Conservation (phyloP, 2,797 vertebrate species). For the Spheniscus humboldti region DNA sequence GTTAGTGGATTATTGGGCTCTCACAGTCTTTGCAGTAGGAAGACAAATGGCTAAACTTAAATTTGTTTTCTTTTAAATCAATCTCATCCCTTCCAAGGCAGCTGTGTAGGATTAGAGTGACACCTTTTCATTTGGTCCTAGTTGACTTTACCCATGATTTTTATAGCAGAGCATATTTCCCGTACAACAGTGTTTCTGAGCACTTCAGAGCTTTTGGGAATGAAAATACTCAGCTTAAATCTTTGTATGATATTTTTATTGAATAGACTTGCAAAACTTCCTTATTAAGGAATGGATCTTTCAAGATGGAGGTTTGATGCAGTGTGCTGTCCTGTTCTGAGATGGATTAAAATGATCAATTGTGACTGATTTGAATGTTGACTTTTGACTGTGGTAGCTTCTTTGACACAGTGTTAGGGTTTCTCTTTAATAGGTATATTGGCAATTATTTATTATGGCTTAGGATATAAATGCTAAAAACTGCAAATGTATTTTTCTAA, state of each 20-base stretch:
- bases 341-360: not conserved
- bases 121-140: not conserved
- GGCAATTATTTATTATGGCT: not conserved
- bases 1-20: not conserved
- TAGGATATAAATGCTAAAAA: not conserved
- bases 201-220: not conserved
- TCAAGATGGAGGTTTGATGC: not conserved
- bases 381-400: not conserved
- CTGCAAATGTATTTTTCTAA: not conserved
- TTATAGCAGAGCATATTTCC: not conserved
- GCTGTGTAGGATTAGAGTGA: not conserved
- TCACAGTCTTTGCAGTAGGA: not conserved
- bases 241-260: not conserved
- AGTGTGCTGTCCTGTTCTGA: not conserved
- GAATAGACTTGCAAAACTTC: not conserved
- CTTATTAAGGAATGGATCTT: not conserved
- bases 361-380: not conserved
- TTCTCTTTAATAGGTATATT: not conserved
- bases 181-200: not conserved
- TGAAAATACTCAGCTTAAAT: not conserved
- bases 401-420: not conserved
- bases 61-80: not conserved
- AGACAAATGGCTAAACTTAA: not conserved
- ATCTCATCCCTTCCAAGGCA: not conserved
- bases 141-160: not conserved